These are phyloP conservation scores for Hipposideros larvatus DNA, from an alignment of 2,797 vertebrate species.

Conservation along the genomic window DNA sequence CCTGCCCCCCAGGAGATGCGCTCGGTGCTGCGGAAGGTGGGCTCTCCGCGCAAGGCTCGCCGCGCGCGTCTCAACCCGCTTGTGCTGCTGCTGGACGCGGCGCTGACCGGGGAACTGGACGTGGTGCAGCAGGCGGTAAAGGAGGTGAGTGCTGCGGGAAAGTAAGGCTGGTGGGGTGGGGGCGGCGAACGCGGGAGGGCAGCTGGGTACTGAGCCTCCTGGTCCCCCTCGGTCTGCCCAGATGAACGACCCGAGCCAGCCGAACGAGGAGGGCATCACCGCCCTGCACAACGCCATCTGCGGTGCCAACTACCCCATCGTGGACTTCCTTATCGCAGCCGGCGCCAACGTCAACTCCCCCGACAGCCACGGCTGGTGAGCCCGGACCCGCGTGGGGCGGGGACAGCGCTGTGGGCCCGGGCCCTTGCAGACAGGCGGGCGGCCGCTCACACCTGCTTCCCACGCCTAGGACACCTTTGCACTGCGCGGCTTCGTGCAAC, in stretches of 20 bases:
- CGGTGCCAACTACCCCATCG: slow-evolving; percentile 93
- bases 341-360: slow-evolving; percentile 95
- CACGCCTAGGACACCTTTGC: slow-evolving; percentile 93
- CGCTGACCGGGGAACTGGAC: slow-evolving; percentile 94
- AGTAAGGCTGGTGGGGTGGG: accelerated
- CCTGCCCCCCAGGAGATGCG: slow-evolving; percentile 89
- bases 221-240: slow-evolving; percentile 39
- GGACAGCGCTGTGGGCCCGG: accelerated
- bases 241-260: slow-evolving; percentile 95
- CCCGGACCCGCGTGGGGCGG: accelerated
- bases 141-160: slow-evolving; percentile 88
- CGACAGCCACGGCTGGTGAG: slow-evolving; percentile 96
- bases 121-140: slow-evolving; percentile 93
- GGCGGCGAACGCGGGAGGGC: accelerated
- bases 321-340: slow-evolving; percentile 93
- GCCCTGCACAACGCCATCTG: slow-evolving; percentile 97
- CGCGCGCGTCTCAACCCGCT: slow-evolving; percentile 93
- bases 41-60: slow-evolving; percentile 81
- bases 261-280: slow-evolving; percentile 96
- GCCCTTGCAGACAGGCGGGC: accelerated
- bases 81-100: slow-evolving; percentile 93
- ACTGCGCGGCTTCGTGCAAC: slow-evolving; percentile 96
- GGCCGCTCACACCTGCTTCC: background rate
- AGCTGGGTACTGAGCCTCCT: background rate
- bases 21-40: slow-evolving; percentile 90